Conservation (phyloP, 2,113 vertebrate genomes). For the Stigmatopora nigra region DNA sequence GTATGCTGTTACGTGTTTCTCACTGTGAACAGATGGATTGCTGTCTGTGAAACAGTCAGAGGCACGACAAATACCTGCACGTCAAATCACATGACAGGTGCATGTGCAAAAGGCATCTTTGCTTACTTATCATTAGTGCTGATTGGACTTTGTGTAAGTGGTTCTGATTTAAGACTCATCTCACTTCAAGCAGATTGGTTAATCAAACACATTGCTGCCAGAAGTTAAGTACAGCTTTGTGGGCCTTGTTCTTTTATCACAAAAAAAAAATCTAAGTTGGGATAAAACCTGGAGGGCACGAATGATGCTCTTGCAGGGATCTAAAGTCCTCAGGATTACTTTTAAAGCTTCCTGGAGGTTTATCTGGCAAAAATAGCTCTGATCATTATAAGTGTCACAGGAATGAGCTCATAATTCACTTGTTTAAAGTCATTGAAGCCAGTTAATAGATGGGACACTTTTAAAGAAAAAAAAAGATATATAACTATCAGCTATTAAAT, state of each 20-base stretch:
- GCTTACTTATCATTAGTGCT: background rate
- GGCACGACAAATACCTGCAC: constrained; percentile 38
- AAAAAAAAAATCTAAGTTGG: background rate
- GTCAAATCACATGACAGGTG: constrained; percentile 40
- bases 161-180: background rate
- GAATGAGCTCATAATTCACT: too few relatives aligned
- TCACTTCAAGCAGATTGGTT: background rate
- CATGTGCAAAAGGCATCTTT: constrained; percentile 5
- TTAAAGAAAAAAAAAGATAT: background rate
- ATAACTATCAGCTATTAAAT: too few relatives aligned
- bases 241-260: background rate
- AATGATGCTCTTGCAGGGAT: background rate
- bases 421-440: too few relatives aligned
- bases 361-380: background rate
- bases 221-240: background rate
- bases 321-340: background rate
- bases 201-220: background rate
- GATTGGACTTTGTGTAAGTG: background rate
- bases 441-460: background rate
- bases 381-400: background rate
- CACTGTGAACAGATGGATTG: constrained; percentile 46
- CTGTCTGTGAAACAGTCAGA: constrained; percentile 44
- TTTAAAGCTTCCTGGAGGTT: background rate
- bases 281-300: background rate
- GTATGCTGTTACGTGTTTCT: constrained; percentile 20